Base-by-base conservation (phyloP, 2,113 vertebrate species). In the Megatriorchis doriae region DNA sequence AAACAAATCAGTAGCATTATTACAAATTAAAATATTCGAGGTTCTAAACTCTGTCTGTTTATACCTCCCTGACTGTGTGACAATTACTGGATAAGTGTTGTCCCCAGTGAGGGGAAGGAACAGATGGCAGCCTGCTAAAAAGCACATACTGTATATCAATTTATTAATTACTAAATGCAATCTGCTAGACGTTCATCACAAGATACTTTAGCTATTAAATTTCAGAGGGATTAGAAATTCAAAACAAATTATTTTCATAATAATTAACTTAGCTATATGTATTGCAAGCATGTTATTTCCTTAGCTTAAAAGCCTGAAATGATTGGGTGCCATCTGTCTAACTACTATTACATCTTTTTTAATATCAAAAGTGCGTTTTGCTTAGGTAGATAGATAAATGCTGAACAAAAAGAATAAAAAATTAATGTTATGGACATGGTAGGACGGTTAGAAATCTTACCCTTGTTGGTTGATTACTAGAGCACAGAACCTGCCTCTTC, bases 81-180 rank as follows among this genome's bases (percentile, higher is more conserved):
- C 94, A 95, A 92, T 90, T 90, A 94, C 89, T 88, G 91, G 83
- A 8, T 95, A 96, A 96, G 91, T 93, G 93, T 92, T 96, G 91
- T 96, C 91, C 95, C 96, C 81, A 89, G 71, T 86, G 92, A 96
- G 88, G 47, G 36, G 92, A 96, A 93, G 67, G 96, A 97, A 97
- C 97, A 97, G 97, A 97, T 97, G 97, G 96, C 84, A 97, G 84
- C 89, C 94, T 97, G 90, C 92, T 95, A 97, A 96, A 95, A 96
- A 96, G 95, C 88, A 96, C 96, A 97, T 18, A 94, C 94, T 95
- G 94, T 95, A 96, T 95, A 96, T 97, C 94, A 97, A 97, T 96
- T 94, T 97, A 97, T 95, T 97, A 97, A 97, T 98, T 97, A 96
- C 94, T 95, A 96, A 96, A 98, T 96, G 93, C 94, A 97, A 96